Conservation (phyloP, 2,113 vertebrate species). For the Anarhynchus alexandrinus region DNA sequence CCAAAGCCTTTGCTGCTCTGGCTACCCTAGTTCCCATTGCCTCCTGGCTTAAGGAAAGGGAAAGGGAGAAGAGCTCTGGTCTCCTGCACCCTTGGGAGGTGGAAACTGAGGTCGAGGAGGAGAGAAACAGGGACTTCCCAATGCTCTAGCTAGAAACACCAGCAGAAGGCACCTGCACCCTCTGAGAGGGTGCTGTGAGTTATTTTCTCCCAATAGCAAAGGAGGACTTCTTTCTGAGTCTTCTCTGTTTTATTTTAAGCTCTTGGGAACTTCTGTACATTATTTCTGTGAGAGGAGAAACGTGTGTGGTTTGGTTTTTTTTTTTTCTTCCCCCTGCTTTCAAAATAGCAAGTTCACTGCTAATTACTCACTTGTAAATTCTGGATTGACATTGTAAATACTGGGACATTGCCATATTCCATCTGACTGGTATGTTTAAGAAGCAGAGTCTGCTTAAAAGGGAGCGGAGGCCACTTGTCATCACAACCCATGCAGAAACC, state of each 20-base stretch:
- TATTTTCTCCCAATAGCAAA: neutral
- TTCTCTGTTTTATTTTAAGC: neutral
- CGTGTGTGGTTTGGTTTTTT: neutral
- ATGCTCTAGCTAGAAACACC: neutral
- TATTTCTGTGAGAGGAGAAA: neutral
- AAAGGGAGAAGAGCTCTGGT: neutral
- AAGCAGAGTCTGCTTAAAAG: neutral
- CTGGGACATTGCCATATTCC: neutral
- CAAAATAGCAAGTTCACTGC: neutral
- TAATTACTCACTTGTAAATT: conserved; percentile 3
- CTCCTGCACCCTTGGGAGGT: neutral
- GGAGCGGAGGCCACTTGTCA: neutral
- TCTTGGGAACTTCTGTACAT: neutral
- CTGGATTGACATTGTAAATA: neutral
- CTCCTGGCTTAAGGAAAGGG: neutral
- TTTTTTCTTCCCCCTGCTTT: neutral
- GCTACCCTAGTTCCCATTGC: neutral
- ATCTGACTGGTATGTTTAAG: neutral
- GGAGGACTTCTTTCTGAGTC: neutral
- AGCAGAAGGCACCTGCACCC: neutral
- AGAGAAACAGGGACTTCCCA: neutral
- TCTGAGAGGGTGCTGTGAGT: neutral
- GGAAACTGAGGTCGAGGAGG: neutral
- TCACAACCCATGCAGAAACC: neutral
- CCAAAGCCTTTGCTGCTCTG: neutral